Evolutionary conservation across 2,888 invertebrate genomes (phyloP), one percentile per base, ranked within the genome.

Genomic region (Caenorhabditis parvicauda): DNA sequence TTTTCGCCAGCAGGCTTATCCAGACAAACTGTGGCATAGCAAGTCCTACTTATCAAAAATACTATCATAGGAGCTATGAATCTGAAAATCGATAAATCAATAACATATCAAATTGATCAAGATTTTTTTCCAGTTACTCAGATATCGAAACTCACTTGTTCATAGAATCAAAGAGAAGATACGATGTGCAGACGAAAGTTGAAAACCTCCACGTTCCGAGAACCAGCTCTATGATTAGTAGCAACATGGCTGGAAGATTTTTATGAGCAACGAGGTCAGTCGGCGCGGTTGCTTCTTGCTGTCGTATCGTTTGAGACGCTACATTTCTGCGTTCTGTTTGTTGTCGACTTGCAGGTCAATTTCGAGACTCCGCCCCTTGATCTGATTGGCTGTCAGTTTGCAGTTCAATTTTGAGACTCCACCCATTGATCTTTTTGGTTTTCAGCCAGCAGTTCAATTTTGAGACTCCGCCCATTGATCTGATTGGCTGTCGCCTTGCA

Each of bases 11-110:
- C 58, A 9, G 59, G 59, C 50, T 74, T 76, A 56, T 77, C 72
- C 25, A 77, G 60, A 54, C 79, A 79, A 6, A 79, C 73, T 3
- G 77, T 79, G 25, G 77, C 67, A 44, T 79, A 79, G 53, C 79
- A 79, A 9, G 79, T 80, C 21, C 77, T 69, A 44, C 74, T 74
- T 47, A 79, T 79, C 14, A 79, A 59, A 42, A 79, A 71, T 9
- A 80, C 79, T 46, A 77, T 77, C 51, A 77, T 77, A 7, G 77
- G 77, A 17, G 77, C 77, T 48, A 77, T 66, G 60, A 79, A 79
- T 59, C 72, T 72, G 52, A 32, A 65, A 50, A 28, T 1, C 17
- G 17, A 44, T 1, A 27, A 43, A 7, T 19, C 43, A 19, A 22
- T 43, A 6, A n/a, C 14, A 3, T 43, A 6, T 24, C 29, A 28